Conservation (phyloP, 2,888 invertebrate species). For the Cordilura impudica region DNA sequence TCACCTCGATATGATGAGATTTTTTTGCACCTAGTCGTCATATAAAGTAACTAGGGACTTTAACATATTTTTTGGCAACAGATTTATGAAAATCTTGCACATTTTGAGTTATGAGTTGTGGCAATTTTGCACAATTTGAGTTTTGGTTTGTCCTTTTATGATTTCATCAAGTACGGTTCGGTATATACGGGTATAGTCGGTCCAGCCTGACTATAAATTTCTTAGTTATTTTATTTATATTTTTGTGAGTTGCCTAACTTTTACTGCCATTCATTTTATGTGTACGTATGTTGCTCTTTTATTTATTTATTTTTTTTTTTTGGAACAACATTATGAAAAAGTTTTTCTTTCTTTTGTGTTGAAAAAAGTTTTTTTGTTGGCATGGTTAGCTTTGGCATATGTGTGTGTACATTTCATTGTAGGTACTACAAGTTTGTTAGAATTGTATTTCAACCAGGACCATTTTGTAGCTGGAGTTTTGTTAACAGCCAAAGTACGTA, state of each 20-base stretch:
- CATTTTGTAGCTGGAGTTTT: conserved; percentile 1
- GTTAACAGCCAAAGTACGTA: conserved; percentile 28
- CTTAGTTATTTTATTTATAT: neutral
- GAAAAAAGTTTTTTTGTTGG: conserved; percentile 23
- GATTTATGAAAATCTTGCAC: too few relatives aligned
- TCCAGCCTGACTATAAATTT: too few relatives aligned
- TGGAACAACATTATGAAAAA: conserved; percentile 27
- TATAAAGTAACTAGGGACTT: too few relatives aligned
- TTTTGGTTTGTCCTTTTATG: too few relatives aligned
- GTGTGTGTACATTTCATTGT: neutral
- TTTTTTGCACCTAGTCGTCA: too few relatives aligned
- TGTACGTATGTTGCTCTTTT: conserved; percentile 33
- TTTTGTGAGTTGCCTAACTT: neutral
- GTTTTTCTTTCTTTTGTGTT: conserved; percentile 7
- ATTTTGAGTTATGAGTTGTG: too few relatives aligned
- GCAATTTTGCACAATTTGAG: too few relatives aligned
- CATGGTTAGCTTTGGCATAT: conserved; percentile 14
- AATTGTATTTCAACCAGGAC: conserved; percentile 14
- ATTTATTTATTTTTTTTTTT: conserved; percentile 17
- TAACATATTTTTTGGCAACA: too few relatives aligned
- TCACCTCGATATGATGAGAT: too few relatives aligned
- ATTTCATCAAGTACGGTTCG: too few relatives aligned
- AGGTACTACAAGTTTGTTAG: conserved; percentile 12
- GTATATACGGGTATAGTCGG: too few relatives aligned
- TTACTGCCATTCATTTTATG: neutral